Evolutionary conservation across 2,113 vertebrate species (phyloP).

Genomic region (Helogale parvula): DNA sequence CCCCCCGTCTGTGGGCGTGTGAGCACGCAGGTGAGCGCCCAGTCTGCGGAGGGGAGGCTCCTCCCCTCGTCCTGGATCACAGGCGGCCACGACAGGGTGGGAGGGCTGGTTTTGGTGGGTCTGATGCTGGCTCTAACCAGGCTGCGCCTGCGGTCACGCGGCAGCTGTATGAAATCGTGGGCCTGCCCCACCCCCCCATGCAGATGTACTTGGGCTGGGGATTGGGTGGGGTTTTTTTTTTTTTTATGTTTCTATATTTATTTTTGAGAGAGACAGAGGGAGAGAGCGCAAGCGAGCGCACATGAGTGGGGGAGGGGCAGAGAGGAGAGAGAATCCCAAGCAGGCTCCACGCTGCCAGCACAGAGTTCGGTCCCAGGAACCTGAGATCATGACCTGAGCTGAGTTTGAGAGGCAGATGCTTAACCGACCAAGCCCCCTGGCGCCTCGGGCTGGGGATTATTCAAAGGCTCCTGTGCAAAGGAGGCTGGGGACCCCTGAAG

Average conservation of each 20-base stretch:
- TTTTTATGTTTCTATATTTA: no score
- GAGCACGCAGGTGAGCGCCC: rapidly evolving
- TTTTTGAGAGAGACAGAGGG: no score
- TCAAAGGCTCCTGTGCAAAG: rapidly evolving
- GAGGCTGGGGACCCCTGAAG: rapidly evolving
- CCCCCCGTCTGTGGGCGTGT: rapidly evolving
- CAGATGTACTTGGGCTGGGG: background rate
- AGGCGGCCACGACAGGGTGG: rapidly evolving
- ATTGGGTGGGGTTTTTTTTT: no score
- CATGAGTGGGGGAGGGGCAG: no score
- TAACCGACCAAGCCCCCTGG: no score
- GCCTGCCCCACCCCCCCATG: background rate
- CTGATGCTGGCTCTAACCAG: background rate
- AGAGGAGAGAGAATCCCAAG: no score
- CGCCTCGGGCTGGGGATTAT: background rate
- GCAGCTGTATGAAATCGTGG: background rate
- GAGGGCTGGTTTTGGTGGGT: no score
- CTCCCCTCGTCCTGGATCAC: background rate
- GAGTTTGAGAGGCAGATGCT: no score
- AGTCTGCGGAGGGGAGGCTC: background rate
- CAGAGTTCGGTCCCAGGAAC: no score
- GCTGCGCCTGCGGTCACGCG: background rate
- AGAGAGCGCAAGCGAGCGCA: no score
- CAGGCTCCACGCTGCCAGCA: no score
- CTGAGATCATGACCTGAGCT: no score